Base-by-base conservation (phyloP, 2,113 vertebrate genomes). In the Sarotherodon lohbergeri region DNA sequence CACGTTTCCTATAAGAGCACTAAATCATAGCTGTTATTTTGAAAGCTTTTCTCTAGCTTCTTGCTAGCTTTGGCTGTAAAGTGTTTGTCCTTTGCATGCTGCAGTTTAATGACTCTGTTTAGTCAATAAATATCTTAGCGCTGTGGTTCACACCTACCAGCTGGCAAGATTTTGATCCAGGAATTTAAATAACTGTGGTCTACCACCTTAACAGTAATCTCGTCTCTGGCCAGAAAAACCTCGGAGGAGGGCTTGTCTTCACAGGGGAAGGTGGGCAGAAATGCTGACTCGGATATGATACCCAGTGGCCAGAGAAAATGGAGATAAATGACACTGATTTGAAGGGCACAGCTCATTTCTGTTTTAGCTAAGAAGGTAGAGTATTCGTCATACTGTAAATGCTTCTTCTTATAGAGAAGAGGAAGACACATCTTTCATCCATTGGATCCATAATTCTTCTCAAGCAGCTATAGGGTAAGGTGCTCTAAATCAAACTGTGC, bases 241-340 rank as follows among this genome's bases (percentile, higher is more conserved):
- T 82, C 4, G 2, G 52, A 89, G 86, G 80, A 85, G 27, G 57
- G 63, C 52, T 80, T 76, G 73, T 91, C 83, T 86, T 81, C 87
- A 89, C 88, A 16, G 71, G 84, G 82, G 89, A 90, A 71, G 73
- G 59, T 84, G 78, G 76, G 86, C 36, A 80, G 79, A 95, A 92
- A 92, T 81, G 95, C 90, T 91, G 91, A 94, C 85, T 89, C 61
- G 43, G 88, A 83, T 82, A 57, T 79, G 88, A 86, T 88, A 76
- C 76, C 79, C 86, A 56, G 46, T 86, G 91, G 90, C 93, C 89
- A 86, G 91, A 57, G 88, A 87, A 91, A 93, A 93, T 93, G 34
- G 85, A 93, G 93, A 95, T 91, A 94, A 93, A 95, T 93, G 93
- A 93, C 85, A 71, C 85, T 83, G 90, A 88, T 52, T 78, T 93